Conservation (phyloP, 2,113 vertebrate genomes). For the Hemibagrus wyckioides region DNA sequence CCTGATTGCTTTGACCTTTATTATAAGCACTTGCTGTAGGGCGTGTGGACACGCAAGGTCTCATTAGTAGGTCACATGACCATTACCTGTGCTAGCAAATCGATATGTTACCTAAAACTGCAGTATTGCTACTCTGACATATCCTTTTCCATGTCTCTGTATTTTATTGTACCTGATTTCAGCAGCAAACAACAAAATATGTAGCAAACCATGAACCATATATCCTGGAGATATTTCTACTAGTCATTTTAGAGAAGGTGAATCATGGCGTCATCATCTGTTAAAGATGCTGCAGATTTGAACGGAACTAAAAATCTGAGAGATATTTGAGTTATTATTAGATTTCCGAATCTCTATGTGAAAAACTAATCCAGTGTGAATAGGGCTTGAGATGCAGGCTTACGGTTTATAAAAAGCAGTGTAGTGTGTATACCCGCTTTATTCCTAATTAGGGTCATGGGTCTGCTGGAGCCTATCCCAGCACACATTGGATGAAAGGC, state of each 20-base stretch:
- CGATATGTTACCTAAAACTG: background rate
- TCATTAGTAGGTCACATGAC: background rate
- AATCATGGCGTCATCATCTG: background rate
- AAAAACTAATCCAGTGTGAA: background rate
- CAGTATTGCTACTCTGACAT: background rate
- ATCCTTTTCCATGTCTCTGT: background rate
- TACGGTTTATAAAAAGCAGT: background rate
- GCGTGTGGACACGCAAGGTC: background rate
- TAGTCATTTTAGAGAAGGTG: too few species aligned
- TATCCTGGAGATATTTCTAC: too few species aligned
- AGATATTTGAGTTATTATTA: background rate
- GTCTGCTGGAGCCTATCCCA: too few species aligned
- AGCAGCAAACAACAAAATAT: background rate
- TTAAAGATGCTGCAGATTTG: background rate
- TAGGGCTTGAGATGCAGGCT: background rate
- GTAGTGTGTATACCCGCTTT: too few species aligned
- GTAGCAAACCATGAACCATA: background rate
- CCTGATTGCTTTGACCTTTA: background rate
- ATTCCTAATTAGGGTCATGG: too few species aligned
- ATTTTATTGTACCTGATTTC: background rate
- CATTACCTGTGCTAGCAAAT: background rate
- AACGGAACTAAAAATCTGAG: background rate
- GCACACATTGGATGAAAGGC: too few species aligned
- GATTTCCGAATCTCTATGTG: background rate
- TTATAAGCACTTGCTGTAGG: background rate